phyloP scores from a whole-genome alignment of 1,140 invertebrate genomes.

The Tetragonula clypearis region DNA sequence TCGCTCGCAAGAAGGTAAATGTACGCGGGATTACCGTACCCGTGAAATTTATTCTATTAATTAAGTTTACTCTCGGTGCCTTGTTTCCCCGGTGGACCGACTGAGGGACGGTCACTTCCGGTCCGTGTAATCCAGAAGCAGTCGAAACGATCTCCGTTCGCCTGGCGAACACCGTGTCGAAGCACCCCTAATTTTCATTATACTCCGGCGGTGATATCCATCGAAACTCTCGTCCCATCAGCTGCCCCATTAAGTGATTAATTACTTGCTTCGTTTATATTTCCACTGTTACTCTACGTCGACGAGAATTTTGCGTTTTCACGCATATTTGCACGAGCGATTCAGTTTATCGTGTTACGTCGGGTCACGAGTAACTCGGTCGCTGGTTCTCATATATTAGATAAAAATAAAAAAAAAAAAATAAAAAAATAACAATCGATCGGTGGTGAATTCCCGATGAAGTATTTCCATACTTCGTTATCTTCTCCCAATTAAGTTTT shows the following conservation, averaged over 20 bases:
- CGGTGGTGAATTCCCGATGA: no score
- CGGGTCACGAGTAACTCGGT: no score
- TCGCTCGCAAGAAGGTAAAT: constrained; percentile 62
- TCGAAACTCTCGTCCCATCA: neutral
- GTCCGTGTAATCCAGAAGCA: constrained; percentile 28
- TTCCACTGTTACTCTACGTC: no score
- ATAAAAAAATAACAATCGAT: no score
- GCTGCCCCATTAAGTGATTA: neutral
- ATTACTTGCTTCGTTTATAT: neutral
- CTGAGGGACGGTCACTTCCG: constrained; percentile 51
- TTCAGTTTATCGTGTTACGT: no score
- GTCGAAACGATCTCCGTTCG: neutral
- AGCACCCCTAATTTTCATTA: constrained; percentile 17
- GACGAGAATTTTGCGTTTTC: neutral
- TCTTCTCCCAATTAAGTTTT: no score
- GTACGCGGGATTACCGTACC: constrained; percentile 62
- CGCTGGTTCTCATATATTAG: no score
- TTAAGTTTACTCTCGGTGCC: constrained; percentile 62
- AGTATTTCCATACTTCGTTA: no score
- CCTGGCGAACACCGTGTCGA: neutral
- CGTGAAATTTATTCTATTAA: constrained; percentile 71
- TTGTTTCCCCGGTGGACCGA: constrained; percentile 24
- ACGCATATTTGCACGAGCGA: no score
- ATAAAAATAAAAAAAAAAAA: no score
- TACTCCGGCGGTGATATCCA: neutral